Conservation (phyloP, 1,140 invertebrate genomes). For the Anastrepha ludens region DNA sequence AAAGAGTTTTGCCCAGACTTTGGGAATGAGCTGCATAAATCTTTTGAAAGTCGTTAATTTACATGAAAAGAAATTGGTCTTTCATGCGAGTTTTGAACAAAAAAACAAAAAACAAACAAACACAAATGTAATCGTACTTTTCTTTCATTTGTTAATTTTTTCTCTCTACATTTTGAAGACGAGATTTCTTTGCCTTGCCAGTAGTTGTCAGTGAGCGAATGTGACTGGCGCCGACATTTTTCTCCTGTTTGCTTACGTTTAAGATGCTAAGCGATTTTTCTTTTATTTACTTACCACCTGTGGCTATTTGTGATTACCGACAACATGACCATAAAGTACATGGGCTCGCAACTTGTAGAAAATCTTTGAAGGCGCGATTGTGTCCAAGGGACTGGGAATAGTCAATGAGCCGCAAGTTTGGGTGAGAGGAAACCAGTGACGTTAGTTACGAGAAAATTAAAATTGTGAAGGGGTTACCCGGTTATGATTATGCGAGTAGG, state of each 20-base stretch:
- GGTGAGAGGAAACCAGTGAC: background rate
- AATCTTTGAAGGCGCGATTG: background rate
- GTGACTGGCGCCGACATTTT: slow-evolving; percentile 24
- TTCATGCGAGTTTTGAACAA: background rate
- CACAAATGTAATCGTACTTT: background rate
- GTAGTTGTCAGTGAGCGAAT: background rate
- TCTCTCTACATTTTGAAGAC: background rate
- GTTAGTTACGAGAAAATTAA: background rate
- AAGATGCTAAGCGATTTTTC: slow-evolving; percentile 33
- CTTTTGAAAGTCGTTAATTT: no score
- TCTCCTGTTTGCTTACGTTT: background rate
- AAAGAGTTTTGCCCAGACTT: no score
- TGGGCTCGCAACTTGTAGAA: background rate
- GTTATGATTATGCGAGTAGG: no score
- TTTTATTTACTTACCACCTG: slow-evolving; percentile 66
- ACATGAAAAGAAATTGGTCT: background rate
- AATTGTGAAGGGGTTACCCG: no score
- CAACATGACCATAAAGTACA: slow-evolving; percentile 65
- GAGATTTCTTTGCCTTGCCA: background rate
- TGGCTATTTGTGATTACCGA: slow-evolving; percentile 71
- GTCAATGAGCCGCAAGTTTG: background rate
- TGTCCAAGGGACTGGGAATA: background rate
- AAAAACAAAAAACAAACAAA: background rate
- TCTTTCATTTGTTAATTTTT: background rate
- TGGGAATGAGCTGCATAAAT: no score